These are phyloP conservation scores for Thaumatotibia leucotreta DNA, from an alignment of 1,140 invertebrate genomes.

Conservation along the genomic window DNA sequence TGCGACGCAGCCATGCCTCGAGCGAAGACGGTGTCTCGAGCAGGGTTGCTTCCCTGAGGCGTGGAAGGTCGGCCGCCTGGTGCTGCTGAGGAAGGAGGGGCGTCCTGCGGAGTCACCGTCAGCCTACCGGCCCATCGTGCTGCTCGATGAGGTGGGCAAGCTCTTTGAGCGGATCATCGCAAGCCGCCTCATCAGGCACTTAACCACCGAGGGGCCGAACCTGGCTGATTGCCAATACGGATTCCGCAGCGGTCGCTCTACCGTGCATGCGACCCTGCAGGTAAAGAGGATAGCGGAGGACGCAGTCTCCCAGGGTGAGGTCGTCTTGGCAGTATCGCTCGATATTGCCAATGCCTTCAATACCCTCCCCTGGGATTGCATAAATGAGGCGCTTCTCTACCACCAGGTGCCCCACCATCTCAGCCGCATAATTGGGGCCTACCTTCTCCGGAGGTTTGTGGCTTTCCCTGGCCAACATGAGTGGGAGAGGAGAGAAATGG, in stretches of 20 bases:
- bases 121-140: neutral
- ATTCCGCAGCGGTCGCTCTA: neutral
- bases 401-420: slow-evolving; percentile 4
- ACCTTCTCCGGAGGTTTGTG: no score
- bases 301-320: no score
- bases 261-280: neutral
- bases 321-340: slow-evolving; percentile 15
- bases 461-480: no score
- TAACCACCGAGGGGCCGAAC: no score
- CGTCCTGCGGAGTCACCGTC: neutral
- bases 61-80: neutral
- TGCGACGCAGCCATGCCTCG: no score
- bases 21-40: neutral
- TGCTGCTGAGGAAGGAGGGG: neutral
- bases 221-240: no score
- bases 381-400: neutral
- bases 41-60: neutral
- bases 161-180: neutral
- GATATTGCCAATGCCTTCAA: slow-evolving; percentile 23
- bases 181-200: neutral
- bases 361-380: slow-evolving; percentile 2
- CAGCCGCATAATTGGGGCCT: neutral
- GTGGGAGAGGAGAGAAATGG: no score
- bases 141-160: slow-evolving; percentile 8
- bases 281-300: neutral